phyloP scores from a whole-genome alignment of 1,140 invertebrate genomes.

The Ganaspis sp. region DNA sequence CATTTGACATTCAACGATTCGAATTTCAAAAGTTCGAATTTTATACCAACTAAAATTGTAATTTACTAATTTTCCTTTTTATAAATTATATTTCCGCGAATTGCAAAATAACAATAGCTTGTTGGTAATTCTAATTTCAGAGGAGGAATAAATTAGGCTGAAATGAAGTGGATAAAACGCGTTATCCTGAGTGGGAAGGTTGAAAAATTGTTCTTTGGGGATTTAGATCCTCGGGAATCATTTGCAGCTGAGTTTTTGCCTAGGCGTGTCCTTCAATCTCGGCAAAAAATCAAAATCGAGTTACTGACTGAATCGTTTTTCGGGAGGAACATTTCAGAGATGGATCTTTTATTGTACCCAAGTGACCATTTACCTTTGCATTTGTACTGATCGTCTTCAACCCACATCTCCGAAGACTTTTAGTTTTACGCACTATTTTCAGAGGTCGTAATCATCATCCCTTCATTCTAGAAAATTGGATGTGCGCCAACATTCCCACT shows the following conservation, averaged over 20 bases:
- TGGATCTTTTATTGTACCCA: constrained; percentile 44
- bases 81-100: too few relatives aligned
- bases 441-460: neutral
- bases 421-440: neutral
- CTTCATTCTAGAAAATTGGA: neutral
- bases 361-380: neutral
- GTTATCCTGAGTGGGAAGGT: neutral
- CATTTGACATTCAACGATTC: too few relatives aligned
- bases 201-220: constrained; percentile 21
- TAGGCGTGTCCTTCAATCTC: constrained; percentile 33
- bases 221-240: too few relatives aligned
- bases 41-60: too few relatives aligned
- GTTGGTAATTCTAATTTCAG: too few relatives aligned
- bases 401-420: neutral
- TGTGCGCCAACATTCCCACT: neutral
- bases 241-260: too few relatives aligned
- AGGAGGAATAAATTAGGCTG: too few relatives aligned
- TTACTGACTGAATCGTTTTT: constrained; percentile 19
- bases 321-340: constrained; percentile 5
- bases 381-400: neutral
- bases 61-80: too few relatives aligned
- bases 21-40: too few relatives aligned
- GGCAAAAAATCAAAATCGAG: constrained; percentile 41
- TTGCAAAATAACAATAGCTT: too few relatives aligned
- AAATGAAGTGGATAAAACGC: too few relatives aligned